These are phyloP conservation scores for Microcebus griseorufus DNA, from an alignment of 2,113 vertebrate species.

Conservation along the genomic window DNA sequence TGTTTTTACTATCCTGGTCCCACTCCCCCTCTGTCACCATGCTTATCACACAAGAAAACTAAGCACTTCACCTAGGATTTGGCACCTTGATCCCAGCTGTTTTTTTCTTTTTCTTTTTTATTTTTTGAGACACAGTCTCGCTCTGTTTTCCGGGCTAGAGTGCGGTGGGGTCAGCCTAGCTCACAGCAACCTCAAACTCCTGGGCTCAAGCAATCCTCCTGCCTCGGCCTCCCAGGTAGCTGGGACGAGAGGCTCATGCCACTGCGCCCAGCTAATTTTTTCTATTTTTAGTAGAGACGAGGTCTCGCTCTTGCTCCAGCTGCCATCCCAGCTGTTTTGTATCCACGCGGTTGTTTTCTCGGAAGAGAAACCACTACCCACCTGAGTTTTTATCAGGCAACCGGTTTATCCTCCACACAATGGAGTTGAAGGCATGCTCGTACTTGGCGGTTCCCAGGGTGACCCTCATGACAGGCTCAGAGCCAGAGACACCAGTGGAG, in stretches of 20 bases:
- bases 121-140: too few relatives aligned
- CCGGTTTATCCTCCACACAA: slow-evolving; percentile 93
- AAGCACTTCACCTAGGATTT: not conserved
- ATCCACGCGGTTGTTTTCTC: accelerated
- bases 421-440: slow-evolving; percentile 92
- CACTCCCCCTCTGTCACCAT: too few relatives aligned
- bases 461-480: slow-evolving; percentile 95
- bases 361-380: slow-evolving; percentile 74
- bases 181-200: too few relatives aligned
- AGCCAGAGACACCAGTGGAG: slow-evolving; percentile 87
- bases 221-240: too few relatives aligned
- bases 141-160: too few relatives aligned
- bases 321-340: not conserved
- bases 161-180: too few relatives aligned
- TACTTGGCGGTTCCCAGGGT: slow-evolving; percentile 94
- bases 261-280: too few relatives aligned
- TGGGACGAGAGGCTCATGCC: too few relatives aligned
- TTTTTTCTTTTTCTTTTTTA: too few relatives aligned
- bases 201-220: too few relatives aligned
- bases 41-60: not conserved
- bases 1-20: not conserved
- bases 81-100: not conserved
- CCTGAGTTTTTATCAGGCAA: slow-evolving; percentile 95
- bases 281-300: too few relatives aligned
- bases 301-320: too few relatives aligned